A percentile compares a stretch with the other conserved stretches of the same genome.
These are phyloP conservation scores for Coptotermes formosanus DNA, from an alignment of 1,140 invertebrate genomes.

Conservation along the genomic window DNA sequence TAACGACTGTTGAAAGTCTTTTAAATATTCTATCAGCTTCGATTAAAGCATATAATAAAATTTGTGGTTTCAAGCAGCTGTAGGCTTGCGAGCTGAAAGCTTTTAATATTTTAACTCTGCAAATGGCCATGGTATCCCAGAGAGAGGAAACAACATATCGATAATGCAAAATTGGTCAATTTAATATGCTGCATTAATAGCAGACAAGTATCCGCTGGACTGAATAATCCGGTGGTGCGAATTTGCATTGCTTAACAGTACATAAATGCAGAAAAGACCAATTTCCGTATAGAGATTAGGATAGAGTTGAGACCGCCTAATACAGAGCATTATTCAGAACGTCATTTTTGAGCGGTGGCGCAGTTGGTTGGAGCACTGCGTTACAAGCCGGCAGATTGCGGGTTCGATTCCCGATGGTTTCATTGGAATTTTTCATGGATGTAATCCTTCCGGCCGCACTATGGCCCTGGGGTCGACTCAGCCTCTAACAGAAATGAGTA, in stretches of 20 bases:
- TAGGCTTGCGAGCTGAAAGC: not conserved
- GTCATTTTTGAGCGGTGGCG: too few relatives aligned
- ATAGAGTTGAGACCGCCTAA: too few relatives aligned
- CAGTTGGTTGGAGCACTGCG: too few relatives aligned
- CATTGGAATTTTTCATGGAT: too few relatives aligned
- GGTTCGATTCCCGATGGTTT: too few relatives aligned
- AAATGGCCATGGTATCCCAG: not conserved
- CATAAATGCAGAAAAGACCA: too few relatives aligned
- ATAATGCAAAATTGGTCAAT: not conserved
- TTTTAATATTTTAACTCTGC: not conserved
- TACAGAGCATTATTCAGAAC: too few relatives aligned
- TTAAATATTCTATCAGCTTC: constrained; percentile 3
- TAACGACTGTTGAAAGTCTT: not conserved
- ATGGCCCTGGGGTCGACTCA: too few relatives aligned
- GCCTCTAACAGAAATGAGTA: too few relatives aligned
- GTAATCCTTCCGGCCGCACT: too few relatives aligned
- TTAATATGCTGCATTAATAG: not conserved
- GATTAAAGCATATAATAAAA: not conserved
- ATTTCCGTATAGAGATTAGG: too few relatives aligned
- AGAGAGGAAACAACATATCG: not conserved
- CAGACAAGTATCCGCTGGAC: not conserved
- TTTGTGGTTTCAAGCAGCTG: not conserved
- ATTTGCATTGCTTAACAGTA: not conserved
- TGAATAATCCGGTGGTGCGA: not conserved
- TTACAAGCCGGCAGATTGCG: too few relatives aligned